phyloP scores from a whole-genome alignment of 92 coral and sea anemone genomes.

The Phenganax subtilis region DNA sequence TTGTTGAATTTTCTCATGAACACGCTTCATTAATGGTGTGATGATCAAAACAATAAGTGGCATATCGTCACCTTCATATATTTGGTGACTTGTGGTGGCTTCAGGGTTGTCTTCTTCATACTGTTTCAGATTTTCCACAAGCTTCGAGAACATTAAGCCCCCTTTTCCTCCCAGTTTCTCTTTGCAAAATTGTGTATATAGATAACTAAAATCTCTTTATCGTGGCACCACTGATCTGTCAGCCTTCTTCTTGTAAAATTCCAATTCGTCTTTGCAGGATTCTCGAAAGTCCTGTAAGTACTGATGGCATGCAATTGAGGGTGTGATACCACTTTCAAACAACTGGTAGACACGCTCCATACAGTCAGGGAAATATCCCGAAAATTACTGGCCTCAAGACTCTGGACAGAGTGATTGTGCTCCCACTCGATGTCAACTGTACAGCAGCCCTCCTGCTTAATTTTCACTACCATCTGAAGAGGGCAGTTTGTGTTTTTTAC shows the following conservation, averaged over 20 bases:
- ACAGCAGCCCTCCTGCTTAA: slow-evolving; percentile 8
- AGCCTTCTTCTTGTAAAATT: slow-evolving; percentile 54
- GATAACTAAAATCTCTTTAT: slow-evolving; percentile 52
- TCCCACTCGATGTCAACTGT: slow-evolving; percentile 29
- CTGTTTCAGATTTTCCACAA: slow-evolving; percentile 7
- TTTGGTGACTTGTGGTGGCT: not conserved
- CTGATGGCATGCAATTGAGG: slow-evolving; percentile 58
- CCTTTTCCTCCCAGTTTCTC: slow-evolving; percentile 5
- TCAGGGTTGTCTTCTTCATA: slow-evolving; percentile 22
- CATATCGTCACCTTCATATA: slow-evolving; percentile 5
- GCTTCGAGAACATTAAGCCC: not conserved
- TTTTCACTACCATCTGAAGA: slow-evolving; percentile 16
- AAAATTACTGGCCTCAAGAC: slow-evolving; percentile 30
- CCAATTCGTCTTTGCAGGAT: slow-evolving; percentile 46
- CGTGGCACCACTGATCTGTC: slow-evolving; percentile 55
- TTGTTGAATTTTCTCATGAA: slow-evolving; percentile 1
- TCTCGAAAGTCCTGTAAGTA: slow-evolving; percentile 47
- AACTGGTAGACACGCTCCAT: slow-evolving; percentile 34
- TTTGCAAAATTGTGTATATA: slow-evolving; percentile 48
- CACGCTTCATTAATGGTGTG: slow-evolving; percentile 10
- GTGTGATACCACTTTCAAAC: slow-evolving; percentile 62
- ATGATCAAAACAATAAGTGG: slow-evolving; percentile 18
- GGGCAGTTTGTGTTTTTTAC: slow-evolving; percentile 29
- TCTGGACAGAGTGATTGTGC: slow-evolving; percentile 28
- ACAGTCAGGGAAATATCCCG: slow-evolving; percentile 5